Conservation (phyloP, 2,113 vertebrate species). For the Atherinomorus stipes region DNA sequence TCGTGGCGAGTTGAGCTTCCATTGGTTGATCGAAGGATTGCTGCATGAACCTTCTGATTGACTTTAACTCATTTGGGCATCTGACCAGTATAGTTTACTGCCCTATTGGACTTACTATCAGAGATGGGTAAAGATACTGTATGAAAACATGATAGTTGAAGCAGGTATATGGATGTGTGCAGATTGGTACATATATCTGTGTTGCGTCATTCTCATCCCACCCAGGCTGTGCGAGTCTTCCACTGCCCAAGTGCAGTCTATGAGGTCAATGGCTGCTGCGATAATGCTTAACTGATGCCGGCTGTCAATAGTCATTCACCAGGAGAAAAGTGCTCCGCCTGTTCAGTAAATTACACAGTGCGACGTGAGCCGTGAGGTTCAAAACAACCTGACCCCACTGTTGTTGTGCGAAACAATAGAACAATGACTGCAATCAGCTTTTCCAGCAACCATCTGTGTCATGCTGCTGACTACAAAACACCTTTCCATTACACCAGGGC, state of each 20-base stretch:
- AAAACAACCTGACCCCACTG: conserved; percentile 75
- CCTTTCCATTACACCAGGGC: conserved; percentile 72
- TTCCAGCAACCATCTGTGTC: conserved; percentile 72
- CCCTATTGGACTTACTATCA: background rate
- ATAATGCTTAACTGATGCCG: conserved; percentile 75
- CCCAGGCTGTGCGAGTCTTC: conserved; percentile 32
- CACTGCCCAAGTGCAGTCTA: conserved; percentile 45
- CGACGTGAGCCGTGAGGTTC: conserved; percentile 69
- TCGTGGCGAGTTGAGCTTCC: background rate
- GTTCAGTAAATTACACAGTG: conserved; percentile 82
- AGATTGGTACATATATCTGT: background rate
- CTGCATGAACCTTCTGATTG: background rate
- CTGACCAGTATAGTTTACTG: background rate
- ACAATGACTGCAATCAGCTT: conserved; percentile 81
- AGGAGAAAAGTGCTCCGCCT: conserved; percentile 76
- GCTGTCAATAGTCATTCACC: conserved; percentile 81
- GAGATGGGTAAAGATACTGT: background rate
- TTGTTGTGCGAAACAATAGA: conserved; percentile 79
- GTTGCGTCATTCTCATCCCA: conserved; percentile 11
- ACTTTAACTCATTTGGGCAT: background rate
- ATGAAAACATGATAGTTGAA: background rate
- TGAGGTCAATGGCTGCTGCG: conserved; percentile 71
- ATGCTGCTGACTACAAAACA: conserved; percentile 70
- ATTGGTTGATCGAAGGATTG: background rate
- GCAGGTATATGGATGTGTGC: background rate